These are phyloP conservation scores for Sussaba pulchella DNA, from an alignment of 2,888 invertebrate species.

Conservation along the genomic window DNA sequence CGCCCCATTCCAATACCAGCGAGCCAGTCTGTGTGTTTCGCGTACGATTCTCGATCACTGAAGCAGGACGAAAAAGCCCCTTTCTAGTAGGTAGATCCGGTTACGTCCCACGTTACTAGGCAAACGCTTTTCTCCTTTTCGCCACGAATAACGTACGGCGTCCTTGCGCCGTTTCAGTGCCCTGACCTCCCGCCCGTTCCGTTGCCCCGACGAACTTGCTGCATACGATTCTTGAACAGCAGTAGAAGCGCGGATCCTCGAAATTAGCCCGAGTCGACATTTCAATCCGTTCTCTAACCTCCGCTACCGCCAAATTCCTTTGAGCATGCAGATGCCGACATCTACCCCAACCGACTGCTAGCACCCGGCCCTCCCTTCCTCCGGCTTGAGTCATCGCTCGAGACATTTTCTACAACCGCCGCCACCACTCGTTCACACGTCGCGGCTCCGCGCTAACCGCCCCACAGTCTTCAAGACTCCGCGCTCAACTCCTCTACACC, in stretches of 20 bases:
- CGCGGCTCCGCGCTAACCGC: too few relatives aligned
- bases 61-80: slow-evolving; percentile 68
- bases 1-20: slow-evolving; percentile 19
- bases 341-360: too few relatives aligned
- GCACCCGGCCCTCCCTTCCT: too few relatives aligned
- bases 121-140: slow-evolving; percentile 56
- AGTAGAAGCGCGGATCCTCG: slow-evolving; percentile 43
- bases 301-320: too few relatives aligned
- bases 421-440: too few relatives aligned
- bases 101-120: slow-evolving; percentile 23
- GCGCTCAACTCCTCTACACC: too few relatives aligned
- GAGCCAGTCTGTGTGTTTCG: slow-evolving; percentile 32
- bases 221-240: slow-evolving; percentile 35
- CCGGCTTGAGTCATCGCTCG: too few relatives aligned
- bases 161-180: slow-evolving; percentile 35
- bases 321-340: too few relatives aligned
- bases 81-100: slow-evolving; percentile 65
- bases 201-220: slow-evolving; percentile 11
- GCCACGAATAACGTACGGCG: slow-evolving; percentile 57
- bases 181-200: slow-evolving; percentile 43
- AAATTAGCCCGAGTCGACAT: too few relatives aligned
- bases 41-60: slow-evolving; percentile 30
- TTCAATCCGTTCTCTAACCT: too few relatives aligned
- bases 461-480: too few relatives aligned
- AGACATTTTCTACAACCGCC: too few relatives aligned